Evolutionary conservation across 2,797 vertebrate genomes (phyloP).

Genomic region (Xerus rutilus): DNA sequence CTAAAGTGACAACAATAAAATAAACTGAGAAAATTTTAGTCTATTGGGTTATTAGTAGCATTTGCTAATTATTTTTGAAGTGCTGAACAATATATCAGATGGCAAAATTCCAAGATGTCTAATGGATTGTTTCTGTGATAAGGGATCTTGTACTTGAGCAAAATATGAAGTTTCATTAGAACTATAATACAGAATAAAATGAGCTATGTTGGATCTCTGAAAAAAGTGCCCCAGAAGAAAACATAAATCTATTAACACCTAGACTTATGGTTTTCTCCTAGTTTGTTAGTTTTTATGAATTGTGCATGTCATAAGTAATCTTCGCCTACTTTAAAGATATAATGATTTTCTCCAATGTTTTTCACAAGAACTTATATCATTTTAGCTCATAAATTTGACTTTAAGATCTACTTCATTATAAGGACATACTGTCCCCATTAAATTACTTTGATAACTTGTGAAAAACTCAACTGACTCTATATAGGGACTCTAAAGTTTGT

Average conservation of each 20-base stretch:
- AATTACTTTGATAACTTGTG: not conserved
- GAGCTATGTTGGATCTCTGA: no score
- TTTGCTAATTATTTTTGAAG: not conserved
- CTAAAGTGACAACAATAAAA: not conserved
- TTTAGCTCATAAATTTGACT: not conserved
- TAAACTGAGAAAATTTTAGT: not conserved
- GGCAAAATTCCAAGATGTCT: not conserved
- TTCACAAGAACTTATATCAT: not conserved
- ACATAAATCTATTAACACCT: not conserved
- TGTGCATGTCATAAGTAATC: not conserved
- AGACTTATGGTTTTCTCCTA: not conserved
- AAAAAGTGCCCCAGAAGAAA: not conserved
- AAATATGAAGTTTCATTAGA: slow-evolving; percentile 28
- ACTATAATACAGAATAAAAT: not conserved
- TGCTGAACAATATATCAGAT: not conserved
- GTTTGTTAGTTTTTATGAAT: not conserved
- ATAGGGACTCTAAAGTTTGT: not conserved
- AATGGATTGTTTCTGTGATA: not conserved
- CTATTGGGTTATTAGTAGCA: not conserved
- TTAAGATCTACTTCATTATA: not conserved
- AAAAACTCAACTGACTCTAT: not conserved
- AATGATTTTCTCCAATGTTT: not conserved
- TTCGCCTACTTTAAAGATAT: not conserved
- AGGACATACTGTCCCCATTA: not conserved
- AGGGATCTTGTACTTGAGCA: not conserved